Base-by-base conservation (phyloP, 37 sponge, comb jelly and placozoan genomes). In the Geodia barretti region DNA sequence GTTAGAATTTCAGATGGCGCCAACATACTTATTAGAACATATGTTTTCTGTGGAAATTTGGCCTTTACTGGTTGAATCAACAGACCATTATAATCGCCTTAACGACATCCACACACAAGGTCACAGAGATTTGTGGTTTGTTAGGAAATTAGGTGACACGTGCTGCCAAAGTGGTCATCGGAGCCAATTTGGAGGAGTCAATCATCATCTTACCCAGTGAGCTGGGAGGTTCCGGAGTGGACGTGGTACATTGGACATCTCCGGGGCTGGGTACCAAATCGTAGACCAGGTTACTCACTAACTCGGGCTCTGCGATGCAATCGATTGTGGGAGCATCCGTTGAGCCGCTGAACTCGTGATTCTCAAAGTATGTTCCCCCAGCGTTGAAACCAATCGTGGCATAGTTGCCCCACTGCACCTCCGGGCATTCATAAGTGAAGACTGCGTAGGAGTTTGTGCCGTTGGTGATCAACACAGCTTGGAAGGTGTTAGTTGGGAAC, bases 311-410 rank as follows among this genome's bases (percentile, higher is more conserved):
- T 4, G 35, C 30, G 4, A 83, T 58, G 63, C 86, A 85, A 26
- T 54, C 86, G 14, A 85, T 63, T 17, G 71, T 23, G 31, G 61
- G 66, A 33, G 73, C 63, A 28, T 60, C 39, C n/a, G 72, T 14
- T 26, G 31, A 19, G 21, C 86, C 86, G 62, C 72, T 63, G 28
- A 85, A 47, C 1, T 70, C 64, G 34, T 78, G 79, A 41, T 63
- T 73, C 39, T 29, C 39, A 32, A 58, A 72, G 73, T 29, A 73
- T n/a, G 54, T 67, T 31, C 72, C 72, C 23, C 38, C 73, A 39
- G 79, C 79, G 63, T 78, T 72, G 73, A 73, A 79, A 0, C 86
- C 86, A 43, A 85, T 85, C 32, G 79, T 72, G 58, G 86, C 79
- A 19, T 78, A 63, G 62, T 41, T 79, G 20, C 78, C 72, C 87